Evolutionary conservation across 2,113 vertebrate genomes (phyloP), one percentile per base, ranked within the genome.

Genomic region (Zosterops borbonicus): DNA sequence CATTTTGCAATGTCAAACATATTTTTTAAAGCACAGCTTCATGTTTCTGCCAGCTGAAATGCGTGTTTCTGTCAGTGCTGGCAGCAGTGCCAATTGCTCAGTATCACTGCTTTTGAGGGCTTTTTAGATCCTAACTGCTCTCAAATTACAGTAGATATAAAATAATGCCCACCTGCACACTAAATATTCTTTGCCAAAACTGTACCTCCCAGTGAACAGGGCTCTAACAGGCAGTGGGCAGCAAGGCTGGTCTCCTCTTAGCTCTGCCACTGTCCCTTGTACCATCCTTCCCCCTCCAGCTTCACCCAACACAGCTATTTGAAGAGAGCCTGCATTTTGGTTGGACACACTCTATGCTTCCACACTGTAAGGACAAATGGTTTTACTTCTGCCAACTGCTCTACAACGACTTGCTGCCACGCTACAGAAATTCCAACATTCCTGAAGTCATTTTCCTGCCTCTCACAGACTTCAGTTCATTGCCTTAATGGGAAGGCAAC

Each of bases 71-170:
- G 7, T 44, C 75, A 69, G 28, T 24, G 49, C 75, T 88, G 62
- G 71, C 53, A 88, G 83, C 53, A 92, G 24, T 52, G 41, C 47
- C 37, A 80, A 52, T 76, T 76, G 44, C 49, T 90, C 89, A 64
- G 23, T 64, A 55, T 55, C 86, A 47, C 7, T 64, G 47, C 56
- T 75, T 42, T 78, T 70, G 6, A 75, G 5, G 35, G 83, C 21
- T 76, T 90, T 94, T 92, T 90, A 93, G 52, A 79, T 76, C 70
- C 44, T 49, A 46, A 83, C 62, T 75, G 77, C 83, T 88, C 93
- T 82, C 67, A 93, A 82, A 76, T 80, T 39, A 71, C 46, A 60
- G 33, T 52, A 64, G 46, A 76, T 64, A 85, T 31, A 88, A 92
- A 96, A 68, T 71, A 90, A 85, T 37, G 53, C n/a, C 49, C 89